Conservation (phyloP, 1,140 invertebrate species). For the Drosophila arizonae region DNA sequence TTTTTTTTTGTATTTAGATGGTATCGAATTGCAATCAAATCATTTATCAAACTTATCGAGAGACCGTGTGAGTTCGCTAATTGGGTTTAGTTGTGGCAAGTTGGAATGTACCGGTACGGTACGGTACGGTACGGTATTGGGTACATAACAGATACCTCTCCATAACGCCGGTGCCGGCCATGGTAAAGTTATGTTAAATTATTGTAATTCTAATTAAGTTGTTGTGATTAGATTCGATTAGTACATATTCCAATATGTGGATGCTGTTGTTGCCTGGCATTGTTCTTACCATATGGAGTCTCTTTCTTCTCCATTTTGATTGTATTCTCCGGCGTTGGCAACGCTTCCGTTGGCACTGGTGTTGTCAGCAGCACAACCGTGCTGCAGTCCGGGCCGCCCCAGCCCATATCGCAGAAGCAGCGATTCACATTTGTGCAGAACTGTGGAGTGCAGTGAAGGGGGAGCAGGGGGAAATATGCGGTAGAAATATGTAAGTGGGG, state of each 20-base stretch:
- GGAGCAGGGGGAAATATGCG: constrained; percentile 12
- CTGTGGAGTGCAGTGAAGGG: constrained; percentile 83
- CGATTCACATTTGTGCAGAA: constrained; percentile 96
- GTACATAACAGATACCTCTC: constrained; percentile 29
- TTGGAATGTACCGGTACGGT: background rate
- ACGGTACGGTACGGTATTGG: constrained; percentile 9
- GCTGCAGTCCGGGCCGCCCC: constrained; percentile 95
- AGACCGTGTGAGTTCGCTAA: constrained; percentile 53
- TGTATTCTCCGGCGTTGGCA: constrained; percentile 81
- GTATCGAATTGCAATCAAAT: constrained; percentile 67
- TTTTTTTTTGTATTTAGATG: constrained; percentile 28
- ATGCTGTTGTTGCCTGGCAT: constrained; percentile 1
- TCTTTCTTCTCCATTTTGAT: constrained; percentile 92
- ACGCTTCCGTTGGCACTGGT: constrained; percentile 84
- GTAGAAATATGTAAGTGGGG: constrained; percentile 7
- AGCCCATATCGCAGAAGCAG: constrained; percentile 95
- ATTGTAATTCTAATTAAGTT: constrained; percentile 23
- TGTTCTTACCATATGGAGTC: constrained; percentile 93
- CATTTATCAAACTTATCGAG: constrained; percentile 56
- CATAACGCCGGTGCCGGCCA: constrained; percentile 38
- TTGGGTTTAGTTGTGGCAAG: constrained; percentile 23
- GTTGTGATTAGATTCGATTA: constrained; percentile 27
- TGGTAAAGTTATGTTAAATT: constrained; percentile 32
- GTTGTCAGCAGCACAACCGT: constrained; percentile 87
- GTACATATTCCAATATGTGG: constrained; percentile 10